Percentiles rank a stretch among this genome's conserved stretches.
Evolutionary conservation across 2,888 invertebrate genomes (phyloP).

Genomic region (Tenthredo livida): DNA sequence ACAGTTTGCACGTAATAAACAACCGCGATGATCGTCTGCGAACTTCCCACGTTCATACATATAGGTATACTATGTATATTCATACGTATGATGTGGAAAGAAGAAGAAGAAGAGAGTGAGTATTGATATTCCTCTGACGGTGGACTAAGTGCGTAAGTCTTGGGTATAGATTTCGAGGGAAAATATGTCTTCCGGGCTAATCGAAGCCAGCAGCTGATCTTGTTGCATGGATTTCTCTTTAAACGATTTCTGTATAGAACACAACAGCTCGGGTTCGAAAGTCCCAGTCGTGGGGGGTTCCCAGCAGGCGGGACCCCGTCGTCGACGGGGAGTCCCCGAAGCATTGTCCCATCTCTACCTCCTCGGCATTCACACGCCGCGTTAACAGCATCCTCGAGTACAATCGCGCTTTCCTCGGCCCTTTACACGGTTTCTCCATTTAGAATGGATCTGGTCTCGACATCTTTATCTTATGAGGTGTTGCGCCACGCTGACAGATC

Average conservation of each 20-base stretch:
- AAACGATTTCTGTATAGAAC: slow-evolving; percentile 42
- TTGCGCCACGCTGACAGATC: slow-evolving; percentile 45
- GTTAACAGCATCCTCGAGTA: slow-evolving; percentile 67
- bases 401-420: slow-evolving; percentile 51
- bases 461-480: slow-evolving; percentile 48
- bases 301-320: slow-evolving; percentile 67
- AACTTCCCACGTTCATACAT: background rate
- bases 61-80: background rate
- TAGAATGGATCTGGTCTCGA: slow-evolving; percentile 34
- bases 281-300: slow-evolving; percentile 65
- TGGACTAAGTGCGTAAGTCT: background rate
- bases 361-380: slow-evolving; percentile 70
- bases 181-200: slow-evolving; percentile 19
- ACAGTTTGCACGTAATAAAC: slow-evolving; percentile 19
- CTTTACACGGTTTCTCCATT: slow-evolving; percentile 51
- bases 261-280: slow-evolving; percentile 25
- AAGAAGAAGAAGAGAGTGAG: background rate
- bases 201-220: slow-evolving; percentile 47
- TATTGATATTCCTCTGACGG: background rate
- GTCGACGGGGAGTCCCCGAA: slow-evolving; percentile 66
- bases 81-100: background rate
- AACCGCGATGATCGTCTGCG: background rate
- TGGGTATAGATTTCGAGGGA: background rate
- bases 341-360: slow-evolving; percentile 70
- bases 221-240: slow-evolving; percentile 45